These are phyloP conservation scores for Phoxinus phoxinus DNA, from an alignment of 2,113 vertebrate species.

Conservation along the genomic window DNA sequence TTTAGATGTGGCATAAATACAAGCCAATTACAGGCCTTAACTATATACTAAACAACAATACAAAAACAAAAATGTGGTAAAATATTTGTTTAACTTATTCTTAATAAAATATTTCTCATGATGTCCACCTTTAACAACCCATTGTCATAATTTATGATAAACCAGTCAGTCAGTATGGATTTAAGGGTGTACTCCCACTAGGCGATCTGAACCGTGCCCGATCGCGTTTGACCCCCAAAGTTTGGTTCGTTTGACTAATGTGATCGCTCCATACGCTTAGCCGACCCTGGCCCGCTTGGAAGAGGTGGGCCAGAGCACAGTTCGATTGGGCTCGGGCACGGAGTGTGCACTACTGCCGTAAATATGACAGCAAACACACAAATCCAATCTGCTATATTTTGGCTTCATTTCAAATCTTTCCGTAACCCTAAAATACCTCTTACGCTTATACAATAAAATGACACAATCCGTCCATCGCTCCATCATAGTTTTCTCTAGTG, in stretches of 20 bases:
- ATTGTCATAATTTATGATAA: no score
- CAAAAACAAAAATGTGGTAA: not conserved
- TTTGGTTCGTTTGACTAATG: no score
- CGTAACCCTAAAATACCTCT: not conserved
- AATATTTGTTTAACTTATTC: not conserved
- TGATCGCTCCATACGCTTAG: no score
- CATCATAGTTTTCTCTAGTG: not conserved
- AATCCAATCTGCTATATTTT: not conserved
- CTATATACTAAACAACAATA: not conserved
- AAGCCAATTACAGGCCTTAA: not conserved
- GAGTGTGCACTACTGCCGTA: no score
- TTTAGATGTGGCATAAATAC: not conserved
- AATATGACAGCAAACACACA: not conserved
- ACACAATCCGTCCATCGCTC: not conserved
- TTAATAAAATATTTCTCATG: not conserved
- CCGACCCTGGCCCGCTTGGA: no score
- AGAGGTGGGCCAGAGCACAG: no score
- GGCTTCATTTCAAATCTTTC: not conserved
- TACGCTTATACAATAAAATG: not conserved
- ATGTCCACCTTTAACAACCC: not conserved
- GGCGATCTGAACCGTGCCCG: no score
- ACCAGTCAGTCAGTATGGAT: no score
- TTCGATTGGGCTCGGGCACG: no score
- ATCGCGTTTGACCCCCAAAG: no score
- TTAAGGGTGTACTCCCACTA: no score